Base-by-base conservation (phyloP, 2,113 vertebrate species). In the Marcusenius ussheri region DNA sequence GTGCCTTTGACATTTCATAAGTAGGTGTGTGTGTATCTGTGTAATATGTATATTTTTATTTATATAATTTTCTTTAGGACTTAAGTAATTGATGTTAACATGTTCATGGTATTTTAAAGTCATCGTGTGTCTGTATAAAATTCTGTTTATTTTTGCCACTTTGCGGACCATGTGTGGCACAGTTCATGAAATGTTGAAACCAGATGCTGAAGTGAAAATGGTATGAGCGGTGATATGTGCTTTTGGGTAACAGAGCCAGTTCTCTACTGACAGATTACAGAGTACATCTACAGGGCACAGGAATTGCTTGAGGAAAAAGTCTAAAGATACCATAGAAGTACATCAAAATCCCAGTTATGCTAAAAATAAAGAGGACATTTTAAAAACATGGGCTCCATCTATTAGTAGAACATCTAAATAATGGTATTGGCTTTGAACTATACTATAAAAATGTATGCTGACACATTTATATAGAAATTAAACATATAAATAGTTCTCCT, bases 401-500 rank as follows among this genome's bases (percentile, higher is more conserved):
- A 66, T 66, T 66, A 27, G 62, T 66, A 31, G 8, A 27, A 66
- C 13, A 42, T 83, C 24, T 83, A 42, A 83, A 83, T 83, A 21
- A 83, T n/a, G 24, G 24, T 3, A 62, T 62, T 62, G 56, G 56
- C 7, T 24, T 45, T 83, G 80, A 70, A 74, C 53, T 45, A 83
- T 83, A 84, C 3, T 19, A 66, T 45, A 62, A 88, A 62, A 24
- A 17, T 24, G 31, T 49, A 62, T 51, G 66, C 46, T 13, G 89
- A 31, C 35, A n/a, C 19, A 89, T 80, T 45, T 80, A 89, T 84
- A 90, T 74, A 80, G 77, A 51, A 47, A 39, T 39, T 80, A 87
- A 58, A 35, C 31, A 50, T 87, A 17, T 80, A 88, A 83, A 7
- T 46, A 50, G 27, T 51, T 58, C 90, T 88, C 91, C 91, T 93